Base-by-base conservation (phyloP, 2,888 invertebrate genomes). In the Drosophila testacea region DNA sequence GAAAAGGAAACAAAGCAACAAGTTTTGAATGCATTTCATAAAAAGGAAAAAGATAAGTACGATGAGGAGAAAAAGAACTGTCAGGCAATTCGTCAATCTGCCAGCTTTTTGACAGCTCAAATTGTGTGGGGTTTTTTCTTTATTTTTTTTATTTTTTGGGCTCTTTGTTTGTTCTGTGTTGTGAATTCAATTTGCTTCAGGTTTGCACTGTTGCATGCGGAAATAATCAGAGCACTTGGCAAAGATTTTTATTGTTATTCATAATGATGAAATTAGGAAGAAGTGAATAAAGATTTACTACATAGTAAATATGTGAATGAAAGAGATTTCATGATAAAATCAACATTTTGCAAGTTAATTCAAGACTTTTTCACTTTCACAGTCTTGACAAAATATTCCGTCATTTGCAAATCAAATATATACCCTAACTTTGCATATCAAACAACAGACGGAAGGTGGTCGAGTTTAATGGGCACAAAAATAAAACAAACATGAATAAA, bases 71-170 rank as follows among this genome's bases (percentile, higher is more conserved):
- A 59, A 48, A 59, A 68, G 44, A 68, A 60, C 61, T 72, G 82
- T 73, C 70, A 44, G 60, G 76, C 67, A 79, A 84, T 82, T 71
- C 77, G 88, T 83, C 88, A 80, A 68, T 71, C 73, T 78, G 65
- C 67, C 83, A 77, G 66, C 69, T 68, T 83, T 88, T 84, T 84
- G 84, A 83, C 84, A 86, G 73, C 56, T 69, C 48, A 62, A 86
- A 83, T 66, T 69, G 51, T 66, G 47, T 42, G 39, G 13, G 42
- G 42, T n/a, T 62, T 54, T 57, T 47, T 54, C 22, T 62, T 69
- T 71, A 67, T 62, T 54, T 57, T 47, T 52, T 28, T 64, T 68
- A 69, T 70, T 39, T n/a, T n/a, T n/a, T n/a, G n/a, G 34, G 54
- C 67, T 69, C 55, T 76, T 77, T 73, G 50, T 76, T 67, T 62